Conservation (phyloP, 2,888 invertebrate genomes). For the Xestobium rufovillosum region DNA sequence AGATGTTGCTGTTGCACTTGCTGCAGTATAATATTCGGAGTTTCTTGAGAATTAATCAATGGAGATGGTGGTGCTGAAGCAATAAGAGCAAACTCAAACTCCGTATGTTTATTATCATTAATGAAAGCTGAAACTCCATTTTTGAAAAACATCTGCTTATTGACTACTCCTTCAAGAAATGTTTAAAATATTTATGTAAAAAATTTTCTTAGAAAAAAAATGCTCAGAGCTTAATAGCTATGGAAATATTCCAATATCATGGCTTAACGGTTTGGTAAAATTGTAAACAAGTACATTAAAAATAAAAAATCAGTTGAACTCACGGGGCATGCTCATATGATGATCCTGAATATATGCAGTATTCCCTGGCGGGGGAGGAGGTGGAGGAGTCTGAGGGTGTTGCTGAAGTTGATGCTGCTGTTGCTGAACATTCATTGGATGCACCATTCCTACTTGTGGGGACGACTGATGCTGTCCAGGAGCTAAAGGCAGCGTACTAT, state of each 20-base stretch:
- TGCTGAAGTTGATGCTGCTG: slow-evolving; percentile 31
- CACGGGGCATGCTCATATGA: slow-evolving; percentile 75
- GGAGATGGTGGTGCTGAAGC: slow-evolving; percentile 75
- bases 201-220: no score
- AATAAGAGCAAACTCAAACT: no score
- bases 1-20: slow-evolving; percentile 43
- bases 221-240: no score
- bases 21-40: slow-evolving; percentile 51
- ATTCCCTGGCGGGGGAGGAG: slow-evolving; percentile 57
- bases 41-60: slow-evolving; percentile 48
- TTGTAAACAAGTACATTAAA: not conserved
- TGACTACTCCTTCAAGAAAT: no score
- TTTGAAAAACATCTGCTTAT: no score
- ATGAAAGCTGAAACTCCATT: slow-evolving; percentile 3
- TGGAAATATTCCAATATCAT: no score
- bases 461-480: slow-evolving; percentile 38
- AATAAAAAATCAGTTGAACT: slow-evolving; percentile 40
- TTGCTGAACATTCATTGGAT: slow-evolving; percentile 55
- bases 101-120: slow-evolving; percentile 10
- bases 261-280: no score
- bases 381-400: slow-evolving; percentile 53
- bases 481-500: slow-evolving; percentile 74
- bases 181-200: no score
- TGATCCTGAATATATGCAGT: slow-evolving; percentile 46
- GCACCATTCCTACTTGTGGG: slow-evolving; percentile 73